Conservation (phyloP, 1,140 invertebrate species). For the Melanaphis sacchari region DNA sequence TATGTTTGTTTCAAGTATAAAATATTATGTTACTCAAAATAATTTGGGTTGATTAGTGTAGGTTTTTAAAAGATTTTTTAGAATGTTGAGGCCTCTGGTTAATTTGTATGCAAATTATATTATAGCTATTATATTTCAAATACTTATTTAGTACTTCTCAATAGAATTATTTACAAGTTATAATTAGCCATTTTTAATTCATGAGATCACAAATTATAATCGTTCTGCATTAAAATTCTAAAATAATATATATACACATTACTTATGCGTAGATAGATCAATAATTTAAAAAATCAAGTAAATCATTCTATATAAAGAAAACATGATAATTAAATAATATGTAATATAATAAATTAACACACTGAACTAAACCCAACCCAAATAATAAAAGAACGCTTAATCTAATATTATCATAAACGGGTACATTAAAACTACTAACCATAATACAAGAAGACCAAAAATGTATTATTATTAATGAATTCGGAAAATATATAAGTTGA, state of each 20-base stretch:
- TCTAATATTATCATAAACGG: not conserved
- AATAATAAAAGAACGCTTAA: not conserved
- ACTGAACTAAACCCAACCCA: not conserved
- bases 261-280: not conserved
- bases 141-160: not conserved
- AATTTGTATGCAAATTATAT: not conserved
- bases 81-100: not conserved
- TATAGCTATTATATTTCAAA: not conserved
- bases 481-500: not conserved
- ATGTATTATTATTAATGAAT: not conserved
- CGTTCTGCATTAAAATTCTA: not conserved
- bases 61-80: not conserved
- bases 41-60: not conserved
- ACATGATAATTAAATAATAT: not conserved
- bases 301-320: not conserved
- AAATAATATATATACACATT: not conserved
- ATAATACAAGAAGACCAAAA: not conserved
- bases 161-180: not conserved
- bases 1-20: not conserved
- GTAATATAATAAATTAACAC: slow-evolving; percentile 2
- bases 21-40: not conserved
- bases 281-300: not conserved
- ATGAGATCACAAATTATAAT: not conserved
- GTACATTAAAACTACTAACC: not conserved
- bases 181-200: not conserved